These are phyloP conservation scores for Ursus arctos DNA, from an alignment of 2,113 vertebrate genomes.

Conservation along the genomic window DNA sequence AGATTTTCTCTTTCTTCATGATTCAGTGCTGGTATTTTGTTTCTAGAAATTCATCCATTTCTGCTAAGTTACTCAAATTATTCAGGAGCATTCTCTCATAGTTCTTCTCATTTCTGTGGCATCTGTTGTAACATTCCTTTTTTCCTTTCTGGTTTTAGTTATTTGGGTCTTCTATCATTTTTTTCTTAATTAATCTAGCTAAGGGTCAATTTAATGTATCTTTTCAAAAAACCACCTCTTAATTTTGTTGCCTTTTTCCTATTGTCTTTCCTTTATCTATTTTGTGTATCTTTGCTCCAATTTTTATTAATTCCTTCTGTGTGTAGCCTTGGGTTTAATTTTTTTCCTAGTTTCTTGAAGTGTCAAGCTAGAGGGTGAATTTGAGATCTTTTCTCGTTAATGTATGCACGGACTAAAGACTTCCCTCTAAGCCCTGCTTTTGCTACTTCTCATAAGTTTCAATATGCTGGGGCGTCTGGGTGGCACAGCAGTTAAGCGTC, in stretches of 20 bases:
- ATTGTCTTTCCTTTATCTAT: neutral
- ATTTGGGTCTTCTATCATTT: neutral
- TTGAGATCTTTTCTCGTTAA: neutral
- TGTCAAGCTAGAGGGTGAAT: neutral
- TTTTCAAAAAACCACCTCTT: neutral
- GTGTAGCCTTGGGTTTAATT: neutral
- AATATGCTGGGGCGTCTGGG: no score
- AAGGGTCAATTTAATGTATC: neutral
- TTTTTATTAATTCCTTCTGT: neutral
- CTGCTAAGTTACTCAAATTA: neutral
- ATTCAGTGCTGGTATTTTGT: neutral
- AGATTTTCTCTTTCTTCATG: neutral
- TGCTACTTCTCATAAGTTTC: neutral
- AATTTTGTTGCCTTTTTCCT: neutral
- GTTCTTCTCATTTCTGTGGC: neutral
- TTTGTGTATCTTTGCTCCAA: neutral
- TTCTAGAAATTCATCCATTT: neutral
- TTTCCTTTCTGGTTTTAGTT: neutral
- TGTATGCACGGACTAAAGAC: fast-evolving
- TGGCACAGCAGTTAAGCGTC: no score
- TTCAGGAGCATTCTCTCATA: neutral
- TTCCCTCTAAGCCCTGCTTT: neutral
- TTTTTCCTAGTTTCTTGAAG: neutral
- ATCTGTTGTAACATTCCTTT: neutral
- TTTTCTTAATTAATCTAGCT: neutral